Evolutionary conservation across 2,888 invertebrate genomes (phyloP).

Genomic region (Chaetoderma sp.): DNA sequence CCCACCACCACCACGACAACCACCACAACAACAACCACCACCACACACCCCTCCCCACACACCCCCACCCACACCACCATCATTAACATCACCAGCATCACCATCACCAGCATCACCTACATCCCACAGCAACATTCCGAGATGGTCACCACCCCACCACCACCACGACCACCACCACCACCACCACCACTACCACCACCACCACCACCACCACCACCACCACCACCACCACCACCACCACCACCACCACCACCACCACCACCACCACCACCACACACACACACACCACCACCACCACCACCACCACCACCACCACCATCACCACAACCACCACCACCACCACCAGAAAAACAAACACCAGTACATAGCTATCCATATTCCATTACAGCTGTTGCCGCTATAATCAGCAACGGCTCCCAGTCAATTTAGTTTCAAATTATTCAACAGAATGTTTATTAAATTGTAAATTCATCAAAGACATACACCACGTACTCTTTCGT

Average conservation of each 20-base stretch:
- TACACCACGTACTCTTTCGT: too few relatives aligned
- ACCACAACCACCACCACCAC: too few relatives aligned
- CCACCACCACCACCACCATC: not conserved
- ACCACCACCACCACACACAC: too few relatives aligned
- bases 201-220: not conserved
- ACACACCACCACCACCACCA: too few relatives aligned
- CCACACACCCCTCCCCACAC: not conserved
- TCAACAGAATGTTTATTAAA: too few relatives aligned
- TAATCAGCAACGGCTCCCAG: too few relatives aligned
- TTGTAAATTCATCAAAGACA: too few relatives aligned
- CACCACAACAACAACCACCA: not conserved
- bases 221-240: not conserved
- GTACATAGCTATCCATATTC: not conserved
- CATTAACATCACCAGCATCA: not conserved
- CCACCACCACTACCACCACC: not conserved
- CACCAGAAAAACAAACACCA: too few relatives aligned
- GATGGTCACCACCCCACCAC: not conserved
- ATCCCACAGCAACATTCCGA: not conserved
- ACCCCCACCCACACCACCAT: not conserved
- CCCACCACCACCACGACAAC: not conserved
- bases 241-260: not conserved
- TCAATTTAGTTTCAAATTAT: too few relatives aligned
- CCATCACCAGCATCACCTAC: not conserved
- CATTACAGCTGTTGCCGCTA: not conserved
- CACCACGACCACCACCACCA: not conserved